These are phyloP conservation scores for Heterochromis multidens DNA, from an alignment of 2,113 vertebrate genomes.

Conservation along the genomic window DNA sequence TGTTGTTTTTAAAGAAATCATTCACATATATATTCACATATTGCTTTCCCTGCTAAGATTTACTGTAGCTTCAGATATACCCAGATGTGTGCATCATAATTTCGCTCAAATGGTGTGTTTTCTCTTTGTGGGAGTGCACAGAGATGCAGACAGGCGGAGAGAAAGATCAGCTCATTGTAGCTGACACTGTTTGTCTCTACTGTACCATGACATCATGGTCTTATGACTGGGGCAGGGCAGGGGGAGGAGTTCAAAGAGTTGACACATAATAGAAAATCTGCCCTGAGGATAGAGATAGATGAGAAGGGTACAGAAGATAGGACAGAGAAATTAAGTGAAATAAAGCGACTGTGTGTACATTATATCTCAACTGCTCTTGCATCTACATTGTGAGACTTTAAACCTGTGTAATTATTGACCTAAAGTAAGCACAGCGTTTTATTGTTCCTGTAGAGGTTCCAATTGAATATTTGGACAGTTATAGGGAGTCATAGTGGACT, in stretches of 20 bases:
- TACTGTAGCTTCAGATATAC: background rate
- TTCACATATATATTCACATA: background rate
- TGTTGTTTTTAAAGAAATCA: background rate
- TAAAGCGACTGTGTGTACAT: background rate
- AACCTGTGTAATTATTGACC: background rate
- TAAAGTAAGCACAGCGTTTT: too few species aligned
- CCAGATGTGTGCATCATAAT: background rate
- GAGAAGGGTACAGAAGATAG: conserved; percentile 9
- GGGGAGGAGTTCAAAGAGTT: conserved; percentile 61
- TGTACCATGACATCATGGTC: conserved; percentile 71
- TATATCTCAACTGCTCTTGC: background rate
- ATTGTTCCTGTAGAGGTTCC: background rate
- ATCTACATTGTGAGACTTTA: background rate
- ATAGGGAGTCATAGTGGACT: background rate
- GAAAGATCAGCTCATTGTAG: conserved; percentile 44
- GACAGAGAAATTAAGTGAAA: conserved; percentile 2
- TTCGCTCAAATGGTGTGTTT: background rate
- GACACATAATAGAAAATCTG: conserved; percentile 63
- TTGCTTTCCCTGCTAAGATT: background rate
- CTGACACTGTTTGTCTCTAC: conserved; percentile 54
- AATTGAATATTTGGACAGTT: background rate
- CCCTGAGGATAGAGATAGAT: conserved; percentile 33
- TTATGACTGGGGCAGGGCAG: conserved; percentile 74
- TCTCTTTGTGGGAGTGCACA: conserved; percentile 3
- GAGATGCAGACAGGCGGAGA: background rate